Percentiles rank a stretch among this genome's conserved stretches.
phyloP scores from a whole-genome alignment of 2,113 vertebrate species.

The Hippocampus abdominalis region DNA sequence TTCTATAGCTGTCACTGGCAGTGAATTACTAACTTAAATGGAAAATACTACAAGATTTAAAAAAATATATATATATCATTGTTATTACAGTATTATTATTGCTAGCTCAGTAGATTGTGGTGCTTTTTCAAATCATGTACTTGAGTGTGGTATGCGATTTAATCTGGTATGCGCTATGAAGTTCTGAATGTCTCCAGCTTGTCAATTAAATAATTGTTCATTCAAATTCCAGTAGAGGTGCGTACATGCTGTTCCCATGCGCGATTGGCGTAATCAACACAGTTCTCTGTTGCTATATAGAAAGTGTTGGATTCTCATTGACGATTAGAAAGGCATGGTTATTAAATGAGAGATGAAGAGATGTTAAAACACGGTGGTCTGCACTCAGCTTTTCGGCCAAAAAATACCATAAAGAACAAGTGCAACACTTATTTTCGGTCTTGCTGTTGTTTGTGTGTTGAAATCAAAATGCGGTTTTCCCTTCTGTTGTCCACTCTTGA shows the following conservation, averaged over 20 bases:
- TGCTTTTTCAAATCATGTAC: background rate
- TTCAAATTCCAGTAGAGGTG: background rate
- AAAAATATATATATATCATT: too few relatives aligned
- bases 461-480: background rate
- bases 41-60: too few relatives aligned
- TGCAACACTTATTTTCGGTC: background rate
- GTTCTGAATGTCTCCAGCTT: background rate
- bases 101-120: too few relatives aligned
- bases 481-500: conserved; percentile 4
- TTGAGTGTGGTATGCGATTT: background rate
- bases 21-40: too few relatives aligned
- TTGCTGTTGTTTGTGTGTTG: background rate
- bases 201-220: background rate
- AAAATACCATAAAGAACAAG: background rate
- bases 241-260: conserved; percentile 1
- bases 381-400: background rate
- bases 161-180: background rate
- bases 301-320: background rate
- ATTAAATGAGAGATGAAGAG: background rate
- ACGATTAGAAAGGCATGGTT: background rate
- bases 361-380: background rate
- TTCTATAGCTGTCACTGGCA: too few relatives aligned
- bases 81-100: too few relatives aligned
- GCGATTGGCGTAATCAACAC: conserved; percentile 4
- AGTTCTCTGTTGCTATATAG: conserved; percentile 36